Evolutionary conservation across 2,113 vertebrate species (phyloP).

Genomic region (Oophaga pumilio): DNA sequence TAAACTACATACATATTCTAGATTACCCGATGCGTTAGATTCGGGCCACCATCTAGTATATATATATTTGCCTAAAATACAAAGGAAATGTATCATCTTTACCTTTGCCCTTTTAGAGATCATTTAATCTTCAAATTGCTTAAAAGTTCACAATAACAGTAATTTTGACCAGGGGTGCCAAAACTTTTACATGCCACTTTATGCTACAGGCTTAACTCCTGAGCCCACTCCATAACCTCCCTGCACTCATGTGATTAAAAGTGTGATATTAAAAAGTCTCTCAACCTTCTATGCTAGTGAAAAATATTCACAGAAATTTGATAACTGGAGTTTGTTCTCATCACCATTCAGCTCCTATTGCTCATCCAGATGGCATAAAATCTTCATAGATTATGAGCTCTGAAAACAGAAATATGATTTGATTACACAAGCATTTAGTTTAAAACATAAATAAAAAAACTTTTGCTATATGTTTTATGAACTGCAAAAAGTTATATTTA

Average conservation of each 20-base stretch:
- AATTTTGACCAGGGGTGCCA: too few species aligned
- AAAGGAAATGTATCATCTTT: too few species aligned
- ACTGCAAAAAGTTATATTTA: neutral
- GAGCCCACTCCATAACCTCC: too few species aligned
- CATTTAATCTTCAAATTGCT: too few species aligned
- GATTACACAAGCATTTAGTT: neutral
- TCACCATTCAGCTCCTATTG: conserved; percentile 15
- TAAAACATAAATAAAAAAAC: neutral
- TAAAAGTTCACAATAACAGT: too few species aligned
- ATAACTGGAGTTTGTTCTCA: neutral
- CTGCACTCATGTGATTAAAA: neutral
- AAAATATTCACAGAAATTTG: neutral
- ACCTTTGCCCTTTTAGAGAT: too few species aligned
- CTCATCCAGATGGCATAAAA: conserved; percentile 15
- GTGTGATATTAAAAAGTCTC: neutral
- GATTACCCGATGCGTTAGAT: too few species aligned
- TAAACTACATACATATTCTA: too few species aligned
- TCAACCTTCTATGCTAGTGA: neutral
- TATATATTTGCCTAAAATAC: too few species aligned
- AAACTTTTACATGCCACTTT: too few species aligned
- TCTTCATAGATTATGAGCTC: neutral
- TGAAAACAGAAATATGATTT: conserved; percentile 16
- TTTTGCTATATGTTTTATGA: neutral
- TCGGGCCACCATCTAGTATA: too few species aligned
- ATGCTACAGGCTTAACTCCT: too few species aligned